Evolutionary conservation across 2,797 vertebrate genomes (phyloP).

Genomic region (Ptychadena robeensis): DNA sequence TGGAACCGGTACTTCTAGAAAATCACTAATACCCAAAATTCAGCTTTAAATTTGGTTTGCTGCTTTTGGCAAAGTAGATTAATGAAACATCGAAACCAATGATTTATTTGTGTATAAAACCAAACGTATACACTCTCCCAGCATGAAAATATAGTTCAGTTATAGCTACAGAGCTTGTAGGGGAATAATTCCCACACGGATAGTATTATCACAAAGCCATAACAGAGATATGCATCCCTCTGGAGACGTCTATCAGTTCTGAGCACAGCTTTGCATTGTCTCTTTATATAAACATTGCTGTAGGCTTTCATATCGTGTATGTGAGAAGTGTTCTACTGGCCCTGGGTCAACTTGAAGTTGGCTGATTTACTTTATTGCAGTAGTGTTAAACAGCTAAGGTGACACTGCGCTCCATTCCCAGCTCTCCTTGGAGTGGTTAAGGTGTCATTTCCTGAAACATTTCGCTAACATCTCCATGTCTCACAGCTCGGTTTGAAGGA

Average conservation of each 20-base stretch:
- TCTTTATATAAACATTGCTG: constrained; percentile 19
- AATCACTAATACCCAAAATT: neutral
- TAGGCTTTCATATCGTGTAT: constrained; percentile 18
- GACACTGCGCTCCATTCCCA: constrained; percentile 28
- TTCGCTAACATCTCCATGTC: neutral
- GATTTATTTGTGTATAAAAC: constrained; percentile 5
- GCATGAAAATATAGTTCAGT: neutral
- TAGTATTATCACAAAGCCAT: neutral
- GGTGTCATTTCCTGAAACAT: neutral
- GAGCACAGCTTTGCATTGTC: constrained; percentile 22
- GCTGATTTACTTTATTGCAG: constrained; percentile 6
- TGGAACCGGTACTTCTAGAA: neutral
- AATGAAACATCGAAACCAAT: neutral
- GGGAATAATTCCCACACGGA: neutral
- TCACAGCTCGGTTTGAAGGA: neutral
- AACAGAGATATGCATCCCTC: constrained; percentile 15
- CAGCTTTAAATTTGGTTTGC: neutral
- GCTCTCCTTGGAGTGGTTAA: constrained; percentile 3
- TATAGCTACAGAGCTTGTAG: neutral
- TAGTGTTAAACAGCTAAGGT: constrained; percentile 31
- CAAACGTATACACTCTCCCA: neutral
- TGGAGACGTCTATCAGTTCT: neutral
- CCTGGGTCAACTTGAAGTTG: constrained; percentile 64
- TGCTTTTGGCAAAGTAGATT: constrained; percentile 21
- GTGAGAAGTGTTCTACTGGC: constrained; percentile 61